Evolutionary conservation across 1,140 invertebrate species (phyloP), one percentile per base, ranked within the genome.

Genomic region (Lepidurus arcticus): DNA sequence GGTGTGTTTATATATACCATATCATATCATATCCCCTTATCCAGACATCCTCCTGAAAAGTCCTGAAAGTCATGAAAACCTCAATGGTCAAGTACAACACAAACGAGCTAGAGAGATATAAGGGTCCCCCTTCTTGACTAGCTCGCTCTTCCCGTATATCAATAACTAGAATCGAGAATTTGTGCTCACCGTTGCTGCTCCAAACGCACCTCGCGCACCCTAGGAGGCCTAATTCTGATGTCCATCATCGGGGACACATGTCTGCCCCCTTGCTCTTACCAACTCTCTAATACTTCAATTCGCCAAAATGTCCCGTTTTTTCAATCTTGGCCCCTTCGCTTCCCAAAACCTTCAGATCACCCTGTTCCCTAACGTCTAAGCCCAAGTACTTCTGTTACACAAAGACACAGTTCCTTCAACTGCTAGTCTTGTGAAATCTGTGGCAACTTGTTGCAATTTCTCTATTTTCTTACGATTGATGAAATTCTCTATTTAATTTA

Each of bases 1-100:
- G 26, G 34, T 34, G 34, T 34, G 34, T 34, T 34, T 34, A 34
- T 34, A 34, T 34, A 34, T 34, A 34, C 4, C 34, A 4, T 65
- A 65, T 65, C 53, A 65, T 65, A 65, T 65, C 53, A 65, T 65
- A 21, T 65, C 53, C 21, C 53, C 53, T 65, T 65, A 65, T 65
- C 53, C 53, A 65, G 53, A 21, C 16, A 65, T 65, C 21, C 53
- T 65, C 53, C 21, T 65, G 53, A 65, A 13, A 65, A 34, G 34
- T 3, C 34, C 34, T 34, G 53, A 65, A 65, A 65, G 13, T 9
- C 47, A 65, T 9, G 21, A 65, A n/a, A 21, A 7, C 8, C 53
- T 21, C 53, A 65, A 65, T 13, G 34, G 34, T 34, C 34, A 34
- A 34, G 34, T 34, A 34, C 34, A 65, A 13, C 53, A 65, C 53